Evolutionary conservation across 2,888 invertebrate species (phyloP), one percentile per base, ranked within the genome.

Genomic region (Papilio elwesi): DNA sequence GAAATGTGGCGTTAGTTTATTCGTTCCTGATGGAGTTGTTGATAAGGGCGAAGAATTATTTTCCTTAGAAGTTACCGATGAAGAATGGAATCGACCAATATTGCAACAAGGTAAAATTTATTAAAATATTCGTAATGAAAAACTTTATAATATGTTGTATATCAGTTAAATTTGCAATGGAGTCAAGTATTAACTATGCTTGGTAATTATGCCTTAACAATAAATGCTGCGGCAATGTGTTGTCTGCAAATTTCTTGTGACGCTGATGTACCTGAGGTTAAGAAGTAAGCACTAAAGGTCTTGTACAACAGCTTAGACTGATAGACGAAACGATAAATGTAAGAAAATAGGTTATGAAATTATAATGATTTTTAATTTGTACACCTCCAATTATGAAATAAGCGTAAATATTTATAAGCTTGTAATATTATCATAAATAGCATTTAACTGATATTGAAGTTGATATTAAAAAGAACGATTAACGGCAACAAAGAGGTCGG

Each of bases 1-100:
- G 71, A 96, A 96, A 83, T 96, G 96, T 77, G 97, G 97, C 59
- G 96, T 98, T 65, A 96, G 96, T 83, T 93, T 99, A 79, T 96
- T 97, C 47, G 95, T 98, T 69, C 98, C 98, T 64, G 98, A 98
- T 87, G 97, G 97, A 77, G 97, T 98, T 0, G 95, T 99, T n/a
- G 96, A 96, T 26, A 96, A 97, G 81, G 96, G 96, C 12, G 95
- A 96, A 74, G 97, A 97, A 85, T 96, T 98, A 84, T 95, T 99
- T 74, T 98, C 97, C 79, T 92, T 99, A 76, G 97, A 98, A 77
- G 97, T 98, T 72, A 95, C 98, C 68, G 96, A 98, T 83, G 98
- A 99, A 84, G 98, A 98, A 85, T 97, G 97, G 90, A 98, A 97
- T 87, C 95, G 97, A 82, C 98, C 98, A 53, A 95, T 96, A 87